phyloP scores from a whole-genome alignment of 1,140 invertebrate species.

The Orius laevigatus region DNA sequence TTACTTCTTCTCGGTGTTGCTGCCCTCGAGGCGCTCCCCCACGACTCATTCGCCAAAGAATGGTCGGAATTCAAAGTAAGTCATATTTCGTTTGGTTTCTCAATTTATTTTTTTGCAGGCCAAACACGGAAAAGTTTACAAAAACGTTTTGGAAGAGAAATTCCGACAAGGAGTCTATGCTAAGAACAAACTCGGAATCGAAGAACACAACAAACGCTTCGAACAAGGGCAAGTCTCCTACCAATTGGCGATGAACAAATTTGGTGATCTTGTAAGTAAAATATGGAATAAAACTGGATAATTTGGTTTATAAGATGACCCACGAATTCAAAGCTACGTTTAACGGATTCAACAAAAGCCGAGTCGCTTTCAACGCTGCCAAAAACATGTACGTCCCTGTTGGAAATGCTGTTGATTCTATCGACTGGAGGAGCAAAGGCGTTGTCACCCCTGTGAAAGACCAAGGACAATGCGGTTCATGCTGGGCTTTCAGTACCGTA shows the following conservation, averaged over 20 bases:
- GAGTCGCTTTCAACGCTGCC: not conserved
- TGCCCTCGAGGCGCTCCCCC: too few species aligned
- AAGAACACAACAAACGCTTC: conserved; percentile 2
- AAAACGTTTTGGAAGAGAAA: conserved; percentile 10
- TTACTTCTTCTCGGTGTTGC: too few species aligned
- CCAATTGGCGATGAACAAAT: conserved; percentile 11
- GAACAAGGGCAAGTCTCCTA: not conserved
- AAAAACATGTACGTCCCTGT: not conserved
- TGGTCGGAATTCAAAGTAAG: too few species aligned
- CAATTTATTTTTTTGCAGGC: not conserved
- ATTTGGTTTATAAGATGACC: not conserved
- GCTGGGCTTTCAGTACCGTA: conserved; percentile 47
- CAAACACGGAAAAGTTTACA: conserved; percentile 2
- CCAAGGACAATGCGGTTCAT: conserved; percentile 64
- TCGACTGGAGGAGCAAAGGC: conserved; percentile 26
- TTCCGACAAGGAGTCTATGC: conserved; percentile 9
- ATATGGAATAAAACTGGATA: not conserved
- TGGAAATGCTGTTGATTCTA: conserved; percentile 21
- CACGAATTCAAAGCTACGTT: not conserved
- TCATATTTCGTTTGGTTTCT: too few species aligned
- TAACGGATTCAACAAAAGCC: conserved; percentile 8
- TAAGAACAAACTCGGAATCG: conserved; percentile 1
- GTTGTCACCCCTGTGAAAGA: conserved; percentile 81
- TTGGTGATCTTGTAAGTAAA: conserved; percentile 13
- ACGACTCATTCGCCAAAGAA: too few species aligned